Evolutionary conservation across 1,140 invertebrate species (phyloP), one percentile per base, ranked within the genome.

Genomic region (Drosophila sp.): DNA sequence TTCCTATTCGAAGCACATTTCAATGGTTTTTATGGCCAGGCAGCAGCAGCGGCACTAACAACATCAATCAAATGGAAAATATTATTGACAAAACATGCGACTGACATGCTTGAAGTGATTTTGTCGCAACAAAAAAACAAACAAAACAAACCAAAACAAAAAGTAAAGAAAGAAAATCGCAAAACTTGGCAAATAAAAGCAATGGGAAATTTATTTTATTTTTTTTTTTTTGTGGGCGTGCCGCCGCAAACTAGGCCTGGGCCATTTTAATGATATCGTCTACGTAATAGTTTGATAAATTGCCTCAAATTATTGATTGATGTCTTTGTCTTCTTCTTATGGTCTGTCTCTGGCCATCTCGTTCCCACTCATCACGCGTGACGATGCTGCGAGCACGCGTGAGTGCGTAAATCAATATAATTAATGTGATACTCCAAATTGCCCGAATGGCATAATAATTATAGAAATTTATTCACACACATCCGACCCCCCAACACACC

Each of bases 51-150:
- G 72, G 63, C 7, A 57, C 29, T 44, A 62, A 62, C 41, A 72
- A 87, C 83, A 87, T 87, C 83, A 80, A 87, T 87, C 83, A 87
- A 87, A 87, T 84, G 67, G 70, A 78, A 87, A 87, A 87, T 87
- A 87, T 89, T 87, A 89, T 87, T 87, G 83, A 83, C 76, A 83
- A 87, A 89, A 89, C 84, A 89, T 87, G 84, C 76, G 58, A 60
- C 64, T 62, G 76, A 77, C 75, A 77, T 77, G 65, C 63, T 70
- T 68, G 71, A 79, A 81, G 54, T 56, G 69, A 89, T 81, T 81
- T 74, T 55, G 47, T 32, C 40, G 44, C 50, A 32, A 30, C 33
- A 11, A 41, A 44, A 54, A 72, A 68, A 79, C 10, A 11, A 56
- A 69, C 41, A 65, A 65, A 64, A 64, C 55, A 68, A 62, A 50